Evolutionary conservation across 2,113 vertebrate genomes (phyloP), one percentile per base, ranked within the genome.

Genomic region (Erythrolamprus reginae): DNA sequence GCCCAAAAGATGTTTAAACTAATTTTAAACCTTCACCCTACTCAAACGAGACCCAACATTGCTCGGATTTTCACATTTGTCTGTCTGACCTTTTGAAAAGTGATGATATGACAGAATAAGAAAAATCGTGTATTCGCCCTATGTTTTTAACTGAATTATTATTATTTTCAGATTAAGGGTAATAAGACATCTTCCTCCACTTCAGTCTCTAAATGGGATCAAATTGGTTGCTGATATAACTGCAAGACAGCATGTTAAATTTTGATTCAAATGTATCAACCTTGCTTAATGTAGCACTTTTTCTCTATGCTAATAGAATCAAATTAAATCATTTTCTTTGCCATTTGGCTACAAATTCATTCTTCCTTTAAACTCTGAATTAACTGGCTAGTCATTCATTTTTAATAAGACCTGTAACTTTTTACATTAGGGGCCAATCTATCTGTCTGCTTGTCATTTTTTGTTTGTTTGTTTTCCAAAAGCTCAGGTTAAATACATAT

Each of bases 391-490:
- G 61, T 42, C 38, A 55, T 87, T 90, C 85, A 50, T n/a, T 90
- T 90, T 87, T 87, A 87, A 90, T 86, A 90, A 90, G 5, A 82
- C 50, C 38, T 55, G 53, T 91, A 91, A 83, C 56, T 91, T 91
- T 91, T 70, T n/a, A 58, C 38, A 87, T 83, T 56, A 91, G 70
- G 21, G 7, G 56, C 65, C 86, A 83, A 52, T 12, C 70, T 26
- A 21, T 70, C n/a, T 88, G 23, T 91, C 65, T n/a, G 58, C 28
- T 65, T 65, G 12, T 65, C 58, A 65, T 65, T 65, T 65, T n/a
- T 65, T 28, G 26, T 61, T n/a, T 55, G 53, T 55, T n/a, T 28
- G 45, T 48, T 87, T 83, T 28, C 50, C 70, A 83, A 91, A 47
- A 45, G 28, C 23, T 91, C 65, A 88, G 70, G 50, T 45, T 91